Percentiles rank a stretch among this genome's conserved stretches.
Evolutionary conservation across 2,797 vertebrate genomes (phyloP).

Genomic region (Pipistrellus nathusii): DNA sequence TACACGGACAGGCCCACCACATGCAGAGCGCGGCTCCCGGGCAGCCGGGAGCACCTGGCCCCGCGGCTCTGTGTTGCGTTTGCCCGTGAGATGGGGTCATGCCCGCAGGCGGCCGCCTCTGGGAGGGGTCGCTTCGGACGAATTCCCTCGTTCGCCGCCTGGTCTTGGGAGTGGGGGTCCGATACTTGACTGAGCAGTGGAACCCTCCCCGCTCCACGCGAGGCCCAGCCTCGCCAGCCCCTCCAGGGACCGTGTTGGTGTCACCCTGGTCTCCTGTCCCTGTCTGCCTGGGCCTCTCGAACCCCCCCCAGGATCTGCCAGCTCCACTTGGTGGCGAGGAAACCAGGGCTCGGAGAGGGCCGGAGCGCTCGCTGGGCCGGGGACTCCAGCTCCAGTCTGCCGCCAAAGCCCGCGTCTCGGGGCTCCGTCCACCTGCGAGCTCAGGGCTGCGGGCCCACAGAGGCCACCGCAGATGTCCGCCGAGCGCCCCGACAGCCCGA

Average conservation of each 20-base stretch:
- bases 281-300: accelerated
- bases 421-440: neutral
- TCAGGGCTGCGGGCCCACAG: neutral
- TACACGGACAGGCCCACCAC: neutral
- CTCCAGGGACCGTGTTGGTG: accelerated
- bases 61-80: slow-evolving; percentile 59
- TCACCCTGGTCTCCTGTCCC: neutral
- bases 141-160: slow-evolving; percentile 64
- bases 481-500: neutral
- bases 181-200: slow-evolving; percentile 73
- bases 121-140: slow-evolving; percentile 63
- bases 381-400: neutral
- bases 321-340: neutral
- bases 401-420: neutral
- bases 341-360: neutral
- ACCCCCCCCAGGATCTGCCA: neutral
- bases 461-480: neutral
- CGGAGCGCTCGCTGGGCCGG: neutral
- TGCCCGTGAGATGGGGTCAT: slow-evolving; percentile 54
- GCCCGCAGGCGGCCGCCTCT: slow-evolving; percentile 62
- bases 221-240: neutral
- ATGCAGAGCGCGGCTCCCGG: slow-evolving; percentile 67
- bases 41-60: slow-evolving; percentile 58
- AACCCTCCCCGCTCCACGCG: neutral
- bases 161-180: slow-evolving; percentile 64